Conservation (phyloP, 23 tunicate species). For the Halocynthia aurantium region DNA sequence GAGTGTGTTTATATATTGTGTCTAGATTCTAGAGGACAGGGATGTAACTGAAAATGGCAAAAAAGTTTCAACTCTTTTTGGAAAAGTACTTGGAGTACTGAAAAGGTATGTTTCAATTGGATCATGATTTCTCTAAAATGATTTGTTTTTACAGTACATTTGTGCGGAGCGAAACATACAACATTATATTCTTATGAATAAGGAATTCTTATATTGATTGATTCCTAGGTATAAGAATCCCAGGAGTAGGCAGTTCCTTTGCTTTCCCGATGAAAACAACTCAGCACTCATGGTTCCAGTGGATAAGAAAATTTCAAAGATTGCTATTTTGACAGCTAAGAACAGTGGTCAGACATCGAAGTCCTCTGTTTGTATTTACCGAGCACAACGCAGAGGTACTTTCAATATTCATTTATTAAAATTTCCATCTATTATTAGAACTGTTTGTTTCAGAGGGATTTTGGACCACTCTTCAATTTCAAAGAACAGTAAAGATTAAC, state of each 20-base stretch:
- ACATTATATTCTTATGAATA: too few species aligned
- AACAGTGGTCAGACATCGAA: not conserved
- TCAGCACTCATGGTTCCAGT: slow-evolving; percentile 37
- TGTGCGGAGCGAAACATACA: too few species aligned
- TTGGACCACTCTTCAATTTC: too few species aligned
- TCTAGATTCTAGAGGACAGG: not conserved
- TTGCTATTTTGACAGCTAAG: slow-evolving; percentile 8
- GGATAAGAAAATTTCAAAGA: slow-evolving; percentile 41
- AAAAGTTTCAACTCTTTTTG: not conserved
- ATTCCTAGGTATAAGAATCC: slow-evolving; percentile 35
- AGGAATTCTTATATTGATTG: not conserved
- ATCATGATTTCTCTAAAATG: not conserved
- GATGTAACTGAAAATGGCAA: not conserved
- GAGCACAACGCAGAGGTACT: not conserved
- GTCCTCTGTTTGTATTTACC: not conserved
- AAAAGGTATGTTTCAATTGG: slow-evolving; percentile 33
- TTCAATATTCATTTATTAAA: not conserved
- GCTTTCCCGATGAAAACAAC: slow-evolving; percentile 38
- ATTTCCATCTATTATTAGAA: too few species aligned
- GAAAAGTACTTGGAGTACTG: slow-evolving; percentile 52
- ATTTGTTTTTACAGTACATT: not conserved
- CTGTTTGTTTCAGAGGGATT: too few species aligned
- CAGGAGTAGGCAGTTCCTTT: slow-evolving; percentile 23
- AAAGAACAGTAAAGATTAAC: too few species aligned
- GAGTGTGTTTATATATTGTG: not conserved